Evolutionary conservation across 1,140 invertebrate species (phyloP).

Genomic region (Triops cancriformis): DNA sequence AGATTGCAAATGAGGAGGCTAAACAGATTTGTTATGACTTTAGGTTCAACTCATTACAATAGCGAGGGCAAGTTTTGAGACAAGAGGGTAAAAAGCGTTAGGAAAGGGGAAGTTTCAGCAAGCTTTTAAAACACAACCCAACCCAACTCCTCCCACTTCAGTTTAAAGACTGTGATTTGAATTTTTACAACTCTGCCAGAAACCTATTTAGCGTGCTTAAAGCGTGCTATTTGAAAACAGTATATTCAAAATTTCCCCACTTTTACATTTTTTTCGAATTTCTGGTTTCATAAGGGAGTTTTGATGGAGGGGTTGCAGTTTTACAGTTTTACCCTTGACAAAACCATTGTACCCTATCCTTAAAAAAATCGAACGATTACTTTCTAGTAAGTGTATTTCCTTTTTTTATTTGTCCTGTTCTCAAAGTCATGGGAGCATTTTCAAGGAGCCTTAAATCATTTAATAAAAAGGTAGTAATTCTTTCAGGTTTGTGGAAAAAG

Average conservation of each 20-base stretch:
- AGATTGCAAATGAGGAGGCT: neutral
- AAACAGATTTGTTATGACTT: slow-evolving; percentile 1
- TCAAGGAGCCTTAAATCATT: no score
- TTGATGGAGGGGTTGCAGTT: no score
- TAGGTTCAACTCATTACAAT: slow-evolving; percentile 11
- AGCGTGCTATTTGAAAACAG: neutral
- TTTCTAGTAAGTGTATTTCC: no score
- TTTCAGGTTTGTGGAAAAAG: neutral
- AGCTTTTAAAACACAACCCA: neutral
- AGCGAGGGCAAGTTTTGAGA: neutral
- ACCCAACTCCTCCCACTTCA: neutral
- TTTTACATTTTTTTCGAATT: neutral
- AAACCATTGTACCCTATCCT: no score
- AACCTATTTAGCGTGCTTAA: neutral
- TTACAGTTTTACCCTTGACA: no score
- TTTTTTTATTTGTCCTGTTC: no score
- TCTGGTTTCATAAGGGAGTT: neutral
- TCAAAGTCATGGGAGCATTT: no score
- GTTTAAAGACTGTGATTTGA: neutral
- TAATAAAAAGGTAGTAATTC: neutral
- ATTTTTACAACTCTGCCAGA: neutral
- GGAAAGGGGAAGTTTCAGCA: neutral
- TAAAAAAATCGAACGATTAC: no score
- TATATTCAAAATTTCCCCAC: neutral
- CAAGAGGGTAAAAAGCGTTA: neutral